These are phyloP conservation scores for Prietella phreatophila DNA, from an alignment of 2,113 vertebrate genomes.

Conservation along the genomic window DNA sequence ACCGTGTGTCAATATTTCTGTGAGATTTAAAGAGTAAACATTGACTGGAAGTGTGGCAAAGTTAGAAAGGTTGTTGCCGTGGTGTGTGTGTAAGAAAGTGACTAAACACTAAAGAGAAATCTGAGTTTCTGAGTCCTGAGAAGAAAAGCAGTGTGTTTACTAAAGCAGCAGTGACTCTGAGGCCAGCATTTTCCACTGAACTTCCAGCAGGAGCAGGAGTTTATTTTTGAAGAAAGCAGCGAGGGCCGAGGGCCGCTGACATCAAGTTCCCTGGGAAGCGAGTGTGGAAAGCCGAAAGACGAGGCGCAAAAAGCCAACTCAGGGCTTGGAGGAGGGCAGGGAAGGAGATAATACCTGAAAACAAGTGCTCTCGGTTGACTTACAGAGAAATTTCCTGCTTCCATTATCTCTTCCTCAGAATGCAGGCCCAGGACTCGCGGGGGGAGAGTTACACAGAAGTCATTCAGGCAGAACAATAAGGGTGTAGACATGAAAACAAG, in stretches of 20 bases:
- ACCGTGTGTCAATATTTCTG: not conserved
- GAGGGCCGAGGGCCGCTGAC: slow-evolving; percentile 60
- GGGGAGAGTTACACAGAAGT: slow-evolving; percentile 15
- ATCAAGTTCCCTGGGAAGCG: slow-evolving; percentile 56
- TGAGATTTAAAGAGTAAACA: not conserved
- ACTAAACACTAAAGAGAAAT: slow-evolving; percentile 44
- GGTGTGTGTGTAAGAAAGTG: not conserved
- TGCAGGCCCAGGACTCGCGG: slow-evolving; percentile 14
- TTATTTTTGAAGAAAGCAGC: slow-evolving; percentile 62
- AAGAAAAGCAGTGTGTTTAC: slow-evolving; percentile 59
- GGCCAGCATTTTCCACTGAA: slow-evolving; percentile 60
- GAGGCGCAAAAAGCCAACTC: not conserved
- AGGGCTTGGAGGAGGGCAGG: slow-evolving; percentile 6
- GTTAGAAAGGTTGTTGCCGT: not conserved
- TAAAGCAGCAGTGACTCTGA: slow-evolving; percentile 57
- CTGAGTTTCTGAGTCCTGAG: slow-evolving; percentile 46
- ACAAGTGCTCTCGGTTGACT: slow-evolving; percentile 23
- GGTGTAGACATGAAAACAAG: slow-evolving; percentile 10
- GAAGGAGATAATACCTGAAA: slow-evolving; percentile 14
- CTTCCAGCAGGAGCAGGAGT: slow-evolving; percentile 47
- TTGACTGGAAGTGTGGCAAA: not conserved
- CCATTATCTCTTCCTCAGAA: slow-evolving; percentile 30
- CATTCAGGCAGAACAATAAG: slow-evolving; percentile 21
- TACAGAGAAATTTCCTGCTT: slow-evolving; percentile 37
- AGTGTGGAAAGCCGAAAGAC: not conserved